A percentile compares a stretch with the other conserved stretches of the same genome.
These are phyloP conservation scores for Danio tinwini DNA, from an alignment of 2,797 vertebrate genomes.

Conservation along the genomic window DNA sequence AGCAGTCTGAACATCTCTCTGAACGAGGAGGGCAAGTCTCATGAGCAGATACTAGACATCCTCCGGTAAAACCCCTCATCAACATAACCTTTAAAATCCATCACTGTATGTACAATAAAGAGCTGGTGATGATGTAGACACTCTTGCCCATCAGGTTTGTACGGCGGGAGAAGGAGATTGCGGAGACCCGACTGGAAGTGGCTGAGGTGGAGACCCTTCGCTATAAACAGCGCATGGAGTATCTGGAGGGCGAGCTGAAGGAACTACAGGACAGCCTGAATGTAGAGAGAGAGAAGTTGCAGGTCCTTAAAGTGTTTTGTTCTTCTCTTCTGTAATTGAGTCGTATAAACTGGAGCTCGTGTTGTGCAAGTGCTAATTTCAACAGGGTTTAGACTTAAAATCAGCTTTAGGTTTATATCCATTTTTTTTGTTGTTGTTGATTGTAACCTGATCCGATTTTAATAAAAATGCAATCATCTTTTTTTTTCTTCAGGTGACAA, in stretches of 20 bases:
- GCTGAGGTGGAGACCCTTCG: slow-evolving; percentile 92
- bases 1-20: slow-evolving; percentile 83
- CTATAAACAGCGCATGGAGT: slow-evolving; percentile 88
- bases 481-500: slow-evolving; percentile 81
- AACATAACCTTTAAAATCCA: background rate
- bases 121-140: too few relatives aligned
- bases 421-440: too few relatives aligned
- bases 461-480: background rate
- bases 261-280: slow-evolving; percentile 89
- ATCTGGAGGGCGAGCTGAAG: slow-evolving; percentile 90
- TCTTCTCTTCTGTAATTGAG: background rate
- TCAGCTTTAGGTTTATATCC: too few relatives aligned
- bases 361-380: background rate
- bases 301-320: slow-evolving; percentile 76
- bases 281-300: slow-evolving; percentile 89
- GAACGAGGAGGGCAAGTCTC: slow-evolving; percentile 93
- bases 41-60: slow-evolving; percentile 96
- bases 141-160: slow-evolving; percentile 83
- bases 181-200: slow-evolving; percentile 92
- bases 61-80: slow-evolving; percentile 81
- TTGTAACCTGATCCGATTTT: background rate
- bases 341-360: background rate
- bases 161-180: slow-evolving; percentile 95
- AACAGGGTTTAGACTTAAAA: background rate
- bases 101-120: background rate